Base-by-base conservation (phyloP, 2,888 invertebrate species). In the Chloroclysta siterata region DNA sequence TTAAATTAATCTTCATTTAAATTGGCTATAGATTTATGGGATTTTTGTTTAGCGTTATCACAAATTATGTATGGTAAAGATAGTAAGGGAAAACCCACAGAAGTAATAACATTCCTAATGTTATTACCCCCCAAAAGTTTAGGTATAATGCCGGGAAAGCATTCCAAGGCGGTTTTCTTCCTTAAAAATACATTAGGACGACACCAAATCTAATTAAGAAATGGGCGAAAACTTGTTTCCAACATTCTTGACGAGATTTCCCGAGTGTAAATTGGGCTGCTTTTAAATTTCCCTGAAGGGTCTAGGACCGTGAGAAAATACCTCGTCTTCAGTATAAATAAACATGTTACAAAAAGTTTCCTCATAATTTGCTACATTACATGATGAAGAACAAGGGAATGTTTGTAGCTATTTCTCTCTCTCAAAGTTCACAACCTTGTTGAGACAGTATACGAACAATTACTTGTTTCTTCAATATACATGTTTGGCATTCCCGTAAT, bases 281-380 rank as follows among this genome's bases (percentile, higher is more conserved):
- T 77, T 81, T 78, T 73, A 76, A 85, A 82, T 85, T 84, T 82
- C 79, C 78, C 78, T 66, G 65, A 79, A 79, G 82, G 80, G 72
- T 72, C 72, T 71, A 68, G 71, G 71, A 71, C 75, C 73, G 77
- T 77, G 76, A 73, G 76, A 77, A 22, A 65, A 62, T 73, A 69
- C 72, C 70, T 81, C 77, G 62, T 72, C 76, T 69, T 78, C 72
- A 58, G 65, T 65, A 51, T 75, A 81, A 74, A 77, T 78, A 79
- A 80, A 79, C 73, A 76, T 78, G 77, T 81, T 75, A 73, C 72
- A 72, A 78, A 39, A 83, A 84, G 75, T 84, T 87, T 79, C 69
- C 75, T 80, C 79, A 79, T n/a, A n/a, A n/a, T 85, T 81, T 80
- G 70, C 70, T 73, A 72, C 70, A 73, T 77, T 73, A 72, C 22